Conservation (phyloP, 2,888 invertebrate genomes). For the Sepioteuthis lessoniana region DNA sequence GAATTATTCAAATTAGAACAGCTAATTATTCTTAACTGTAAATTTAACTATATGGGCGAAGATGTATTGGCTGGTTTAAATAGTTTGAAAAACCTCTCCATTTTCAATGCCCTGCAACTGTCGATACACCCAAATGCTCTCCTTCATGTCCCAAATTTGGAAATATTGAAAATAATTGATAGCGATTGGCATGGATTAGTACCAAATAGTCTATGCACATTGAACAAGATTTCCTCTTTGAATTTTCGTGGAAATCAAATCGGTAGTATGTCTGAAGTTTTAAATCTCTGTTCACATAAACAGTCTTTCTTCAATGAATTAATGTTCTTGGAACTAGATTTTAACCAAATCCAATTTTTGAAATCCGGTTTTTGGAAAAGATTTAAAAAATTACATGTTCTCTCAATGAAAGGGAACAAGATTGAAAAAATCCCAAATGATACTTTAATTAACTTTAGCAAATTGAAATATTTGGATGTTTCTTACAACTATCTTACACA, state of each 20-base stretch:
- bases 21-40: not conserved
- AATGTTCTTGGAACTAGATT: not conserved
- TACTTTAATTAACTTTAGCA: not conserved
- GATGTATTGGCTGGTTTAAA: not conserved
- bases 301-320: not conserved
- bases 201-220: not conserved
- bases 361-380: not conserved
- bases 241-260: not conserved
- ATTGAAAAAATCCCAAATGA: not conserved
- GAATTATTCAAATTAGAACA: not conserved
- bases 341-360: not conserved
- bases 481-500: not conserved
- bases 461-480: not conserved
- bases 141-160: not conserved
- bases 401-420: not conserved
- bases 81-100: not conserved
- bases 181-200: not conserved
- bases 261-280: not conserved
- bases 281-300: conserved; percentile 16
- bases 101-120: not conserved
- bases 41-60: not conserved
- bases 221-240: not conserved
- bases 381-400: not conserved
- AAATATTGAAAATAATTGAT: not conserved
- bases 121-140: not conserved